Evolutionary conservation across 2,888 invertebrate genomes (phyloP), one percentile per base, ranked within the genome.

Genomic region (Amblyteles armatorius): DNA sequence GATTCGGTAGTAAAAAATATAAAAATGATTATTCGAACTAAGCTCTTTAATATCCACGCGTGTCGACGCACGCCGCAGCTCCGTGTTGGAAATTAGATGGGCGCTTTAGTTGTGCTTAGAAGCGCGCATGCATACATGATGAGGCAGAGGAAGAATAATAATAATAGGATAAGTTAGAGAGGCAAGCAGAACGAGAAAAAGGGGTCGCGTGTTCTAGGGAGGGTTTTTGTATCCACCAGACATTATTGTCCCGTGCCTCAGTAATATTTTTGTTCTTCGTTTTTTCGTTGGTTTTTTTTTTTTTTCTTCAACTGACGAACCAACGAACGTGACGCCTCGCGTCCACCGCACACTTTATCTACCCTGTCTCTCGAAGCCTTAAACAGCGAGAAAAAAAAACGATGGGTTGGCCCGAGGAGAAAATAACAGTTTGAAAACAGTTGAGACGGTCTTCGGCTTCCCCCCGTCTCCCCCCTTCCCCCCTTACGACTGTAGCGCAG

Each of bases 191-290:
- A 22, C 55, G 63, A 44, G 36, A 63, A 40, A 22, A 13, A 26
- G 63, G 50, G 29, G 36, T 60, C 29, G 26, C 60, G 60, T 26
- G 60, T 60, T 60, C 29, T 26, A 33, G 60, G 29, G 60, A 60
- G 33, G 29, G 16, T 33, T 60, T 52, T 72, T 57, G 72, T 72
- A 19, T n/a, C 55, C 16, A 55, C 76, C 76, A 50, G 79, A 78
- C 89, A 91, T 90, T 89, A 89, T 90, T 91, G 91, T 90, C 90
- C 91, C 91, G 91, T 90, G 88, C 90, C 90, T 89, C 90, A 90
- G 13, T 22, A 52, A 69, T 22, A n/a, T 60, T 60, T 73, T 73
- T 55, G 13, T 50, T 26, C 1, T n/a, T 16, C 16, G 11, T 60
- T 16, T 29, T n/a, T 36, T 36, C 36, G 36, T 44, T 44, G 3